A percentile compares a stretch with the other conserved stretches of the same genome.
Conservation (phyloP, 2,797 vertebrate genomes). For the Pterois miles region DNA sequence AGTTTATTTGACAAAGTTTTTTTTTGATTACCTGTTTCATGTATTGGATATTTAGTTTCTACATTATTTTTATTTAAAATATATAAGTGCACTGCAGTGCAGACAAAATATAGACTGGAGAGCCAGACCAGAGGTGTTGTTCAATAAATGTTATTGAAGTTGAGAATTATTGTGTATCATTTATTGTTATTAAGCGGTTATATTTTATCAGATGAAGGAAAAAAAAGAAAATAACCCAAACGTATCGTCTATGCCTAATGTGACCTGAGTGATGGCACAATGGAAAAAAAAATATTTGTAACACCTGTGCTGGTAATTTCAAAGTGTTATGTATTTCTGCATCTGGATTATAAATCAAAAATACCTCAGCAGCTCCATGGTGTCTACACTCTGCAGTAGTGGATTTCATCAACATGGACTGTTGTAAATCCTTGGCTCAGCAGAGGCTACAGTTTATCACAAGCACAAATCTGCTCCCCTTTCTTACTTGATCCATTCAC, state of each 20-base stretch:
- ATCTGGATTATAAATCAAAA: constrained; percentile 62
- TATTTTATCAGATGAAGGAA: too few species aligned
- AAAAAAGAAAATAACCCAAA: too few species aligned
- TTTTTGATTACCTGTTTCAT: too few species aligned
- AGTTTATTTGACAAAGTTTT: too few species aligned
- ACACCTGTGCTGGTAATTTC: constrained; percentile 54
- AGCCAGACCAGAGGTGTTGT: too few species aligned
- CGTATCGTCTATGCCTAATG: not conserved
- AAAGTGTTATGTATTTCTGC: constrained; percentile 34
- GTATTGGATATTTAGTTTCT: too few species aligned
- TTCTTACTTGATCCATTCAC: constrained; percentile 84
- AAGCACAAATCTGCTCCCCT: constrained; percentile 81
- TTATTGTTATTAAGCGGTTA: too few species aligned
- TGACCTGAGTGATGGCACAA: constrained; percentile 34
- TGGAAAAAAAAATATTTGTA: constrained; percentile 47
- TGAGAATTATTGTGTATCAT: too few species aligned
- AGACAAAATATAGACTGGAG: too few species aligned
- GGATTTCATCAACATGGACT: constrained; percentile 79
- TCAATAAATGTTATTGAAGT: too few species aligned
- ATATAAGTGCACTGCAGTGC: too few species aligned
- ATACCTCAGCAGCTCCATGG: constrained; percentile 35
- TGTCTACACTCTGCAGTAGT: constrained; percentile 59
- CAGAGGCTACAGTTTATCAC: constrained; percentile 83
- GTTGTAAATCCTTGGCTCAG: constrained; percentile 80
- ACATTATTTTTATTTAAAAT: too few species aligned